Evolutionary conservation across 2,113 vertebrate species (phyloP).

Genomic region (Epinephelus cyanopodus): DNA sequence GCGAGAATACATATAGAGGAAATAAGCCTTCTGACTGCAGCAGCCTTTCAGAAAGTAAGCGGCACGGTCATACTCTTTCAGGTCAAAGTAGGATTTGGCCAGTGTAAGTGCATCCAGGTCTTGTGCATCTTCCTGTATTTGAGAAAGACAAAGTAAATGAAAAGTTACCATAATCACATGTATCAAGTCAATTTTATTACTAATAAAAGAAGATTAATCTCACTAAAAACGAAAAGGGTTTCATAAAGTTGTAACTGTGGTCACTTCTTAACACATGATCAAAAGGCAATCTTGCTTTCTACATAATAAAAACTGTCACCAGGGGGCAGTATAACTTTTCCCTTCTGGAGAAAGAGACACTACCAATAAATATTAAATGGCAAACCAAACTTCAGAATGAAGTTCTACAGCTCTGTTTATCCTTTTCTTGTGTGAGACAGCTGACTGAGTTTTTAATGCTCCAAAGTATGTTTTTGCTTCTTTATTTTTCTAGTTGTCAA

Average conservation of each 20-base stretch:
- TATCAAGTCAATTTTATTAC: background rate
- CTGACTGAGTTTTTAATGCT: background rate
- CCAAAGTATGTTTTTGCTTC: no score
- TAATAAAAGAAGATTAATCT: background rate
- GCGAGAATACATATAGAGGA: slow-evolving; percentile 98
- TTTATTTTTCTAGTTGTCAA: no score
- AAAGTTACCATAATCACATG: background rate
- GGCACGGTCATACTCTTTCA: slow-evolving; percentile 98
- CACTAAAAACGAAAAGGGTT: background rate
- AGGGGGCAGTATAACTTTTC: slow-evolving; percentile 30
- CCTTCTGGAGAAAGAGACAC: background rate
- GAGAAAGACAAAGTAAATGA: background rate
- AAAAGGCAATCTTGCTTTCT: background rate
- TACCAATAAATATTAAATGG: background rate
- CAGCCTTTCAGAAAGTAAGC: slow-evolving; percentile 96
- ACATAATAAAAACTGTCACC: slow-evolving; percentile 7
- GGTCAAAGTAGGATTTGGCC: slow-evolving; percentile 98
- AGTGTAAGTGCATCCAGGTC: slow-evolving; percentile 95
- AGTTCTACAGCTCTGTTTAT: background rate
- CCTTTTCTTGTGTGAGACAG: background rate
- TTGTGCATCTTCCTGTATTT: slow-evolving; percentile 91
- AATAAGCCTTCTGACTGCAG: slow-evolving; percentile 97
- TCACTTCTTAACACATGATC: background rate
- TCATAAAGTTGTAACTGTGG: background rate
- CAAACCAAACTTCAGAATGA: background rate